Evolutionary conservation across 2,113 vertebrate genomes (phyloP).

Genomic region (Pelobates fuscus): DNA sequence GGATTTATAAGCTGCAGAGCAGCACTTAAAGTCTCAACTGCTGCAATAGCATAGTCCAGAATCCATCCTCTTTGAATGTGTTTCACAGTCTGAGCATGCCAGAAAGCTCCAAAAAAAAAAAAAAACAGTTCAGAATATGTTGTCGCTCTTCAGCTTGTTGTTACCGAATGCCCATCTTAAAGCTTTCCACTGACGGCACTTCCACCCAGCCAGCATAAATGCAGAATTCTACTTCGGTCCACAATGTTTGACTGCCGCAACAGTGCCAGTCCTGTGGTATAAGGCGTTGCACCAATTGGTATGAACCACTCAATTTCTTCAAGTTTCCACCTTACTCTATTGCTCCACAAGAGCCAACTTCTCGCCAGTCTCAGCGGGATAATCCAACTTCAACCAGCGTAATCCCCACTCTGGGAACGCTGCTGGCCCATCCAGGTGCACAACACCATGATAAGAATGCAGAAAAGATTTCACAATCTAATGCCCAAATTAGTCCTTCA

Average conservation of each 20-base stretch:
- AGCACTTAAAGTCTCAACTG: background rate
- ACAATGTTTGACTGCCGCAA: slow-evolving; percentile 53
- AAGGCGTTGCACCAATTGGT: slow-evolving; percentile 44
- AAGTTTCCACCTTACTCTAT: slow-evolving; percentile 54
- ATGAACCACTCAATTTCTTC: slow-evolving; percentile 22
- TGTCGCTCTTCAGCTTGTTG: slow-evolving; percentile 52
- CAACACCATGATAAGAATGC: slow-evolving; percentile 71
- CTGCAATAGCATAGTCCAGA: slow-evolving; percentile 32
- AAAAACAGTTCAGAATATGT: slow-evolving; percentile 51
- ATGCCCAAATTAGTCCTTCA: slow-evolving; percentile 56
- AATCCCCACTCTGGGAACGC: slow-evolving; percentile 74
- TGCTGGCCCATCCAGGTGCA: slow-evolving; percentile 68
- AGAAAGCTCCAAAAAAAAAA: slow-evolving; percentile 51
- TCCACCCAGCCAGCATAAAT: slow-evolving; percentile 56
- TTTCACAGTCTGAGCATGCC: slow-evolving; percentile 34
- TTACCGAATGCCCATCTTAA: slow-evolving; percentile 39
- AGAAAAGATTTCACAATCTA: slow-evolving; percentile 67
- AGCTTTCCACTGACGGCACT: slow-evolving; percentile 55
- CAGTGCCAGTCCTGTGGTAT: slow-evolving; percentile 47
- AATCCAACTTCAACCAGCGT: slow-evolving; percentile 74
- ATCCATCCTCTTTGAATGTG: slow-evolving; percentile 47
- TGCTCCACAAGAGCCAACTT: slow-evolving; percentile 62
- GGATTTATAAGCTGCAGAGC: background rate
- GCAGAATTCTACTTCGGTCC: slow-evolving; percentile 58
- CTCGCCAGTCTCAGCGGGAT: slow-evolving; percentile 70